Evolutionary conservation across 2,113 vertebrate genomes (phyloP).

Genomic region (Hydrolagus affinis): DNA sequence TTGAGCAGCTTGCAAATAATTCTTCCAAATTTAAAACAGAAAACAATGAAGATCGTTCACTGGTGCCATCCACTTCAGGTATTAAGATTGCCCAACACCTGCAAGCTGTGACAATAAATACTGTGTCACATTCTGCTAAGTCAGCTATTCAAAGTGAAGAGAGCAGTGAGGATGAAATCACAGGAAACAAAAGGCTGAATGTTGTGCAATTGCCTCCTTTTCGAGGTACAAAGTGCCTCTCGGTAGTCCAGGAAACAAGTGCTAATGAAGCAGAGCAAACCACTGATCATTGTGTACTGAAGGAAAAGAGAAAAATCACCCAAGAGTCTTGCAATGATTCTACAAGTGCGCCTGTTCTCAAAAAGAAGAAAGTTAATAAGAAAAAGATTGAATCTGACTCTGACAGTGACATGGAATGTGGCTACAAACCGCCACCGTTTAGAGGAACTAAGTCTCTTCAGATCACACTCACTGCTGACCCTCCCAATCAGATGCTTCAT

Average conservation of each 20-base stretch:
- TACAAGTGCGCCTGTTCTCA: not conserved
- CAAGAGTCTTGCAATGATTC: not conserved
- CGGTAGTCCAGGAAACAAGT: not conserved
- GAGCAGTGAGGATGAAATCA: conserved; percentile 45
- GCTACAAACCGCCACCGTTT: conserved; percentile 25
- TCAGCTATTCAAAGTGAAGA: conserved; percentile 63
- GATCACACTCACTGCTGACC: not conserved
- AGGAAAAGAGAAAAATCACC: not conserved
- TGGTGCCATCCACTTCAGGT: conserved; percentile 21
- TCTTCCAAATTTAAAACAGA: conserved; percentile 33
- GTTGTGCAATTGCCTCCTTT: conserved; percentile 60
- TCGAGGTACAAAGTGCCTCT: conserved; percentile 59
- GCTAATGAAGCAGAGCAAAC: not conserved
- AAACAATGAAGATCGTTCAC: conserved; percentile 4
- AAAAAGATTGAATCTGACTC: not conserved
- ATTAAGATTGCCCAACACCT: not conserved
- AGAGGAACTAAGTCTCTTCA: conserved; percentile 35
- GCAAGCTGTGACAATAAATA: conserved; percentile 41
- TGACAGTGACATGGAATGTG: not conserved
- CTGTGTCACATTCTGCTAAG: conserved; percentile 70
- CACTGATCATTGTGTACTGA: not conserved
- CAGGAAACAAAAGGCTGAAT: conserved; percentile 38
- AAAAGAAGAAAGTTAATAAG: not conserved
- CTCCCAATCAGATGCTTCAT: not conserved
- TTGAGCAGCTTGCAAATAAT: conserved; percentile 58